phyloP scores from a whole-genome alignment of 2,797 vertebrate genomes.

The Enteromius treurensis region DNA sequence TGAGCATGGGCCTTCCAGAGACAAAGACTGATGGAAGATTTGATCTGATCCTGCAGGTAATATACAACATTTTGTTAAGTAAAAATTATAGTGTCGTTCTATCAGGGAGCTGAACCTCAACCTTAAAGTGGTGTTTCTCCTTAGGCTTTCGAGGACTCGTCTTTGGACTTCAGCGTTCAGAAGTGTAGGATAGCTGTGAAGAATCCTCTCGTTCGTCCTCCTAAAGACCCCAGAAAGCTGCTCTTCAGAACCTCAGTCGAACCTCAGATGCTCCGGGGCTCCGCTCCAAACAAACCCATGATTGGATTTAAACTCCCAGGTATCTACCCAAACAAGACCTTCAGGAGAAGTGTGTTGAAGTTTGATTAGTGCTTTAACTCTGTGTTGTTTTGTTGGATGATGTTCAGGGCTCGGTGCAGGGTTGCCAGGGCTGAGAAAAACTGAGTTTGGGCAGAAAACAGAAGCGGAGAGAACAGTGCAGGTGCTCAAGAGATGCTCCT shows the following conservation, averaged over 20 bases:
- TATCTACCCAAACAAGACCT: not conserved
- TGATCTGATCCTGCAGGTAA: constrained; percentile 39
- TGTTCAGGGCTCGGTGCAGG: constrained; percentile 70
- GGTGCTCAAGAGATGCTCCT: constrained; percentile 1
- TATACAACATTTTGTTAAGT: not conserved
- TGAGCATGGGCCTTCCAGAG: constrained; percentile 16
- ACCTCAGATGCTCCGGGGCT: constrained; percentile 39
- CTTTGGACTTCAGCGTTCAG: constrained; percentile 72
- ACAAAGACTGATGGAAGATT: not conserved
- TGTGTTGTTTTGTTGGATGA: not conserved
- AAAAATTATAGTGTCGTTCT: not conserved
- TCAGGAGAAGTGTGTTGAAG: not conserved
- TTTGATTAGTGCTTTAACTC: constrained; percentile 3
- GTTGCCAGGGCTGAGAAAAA: constrained; percentile 75
- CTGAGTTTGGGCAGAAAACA: constrained; percentile 48
- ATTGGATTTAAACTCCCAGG: constrained; percentile 62
- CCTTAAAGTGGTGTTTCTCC: not conserved
- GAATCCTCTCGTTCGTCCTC: constrained; percentile 72
- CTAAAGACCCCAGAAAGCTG: constrained; percentile 74
- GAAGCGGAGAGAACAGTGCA: constrained; percentile 46
- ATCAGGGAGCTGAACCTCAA: not conserved
- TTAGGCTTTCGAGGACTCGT: constrained; percentile 55
- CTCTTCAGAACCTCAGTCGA: constrained; percentile 72
- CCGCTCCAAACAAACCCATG: constrained; percentile 13
- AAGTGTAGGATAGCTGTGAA: constrained; percentile 77